phyloP scores from a whole-genome alignment of 2,888 invertebrate species.

The Agelastica alni region DNA sequence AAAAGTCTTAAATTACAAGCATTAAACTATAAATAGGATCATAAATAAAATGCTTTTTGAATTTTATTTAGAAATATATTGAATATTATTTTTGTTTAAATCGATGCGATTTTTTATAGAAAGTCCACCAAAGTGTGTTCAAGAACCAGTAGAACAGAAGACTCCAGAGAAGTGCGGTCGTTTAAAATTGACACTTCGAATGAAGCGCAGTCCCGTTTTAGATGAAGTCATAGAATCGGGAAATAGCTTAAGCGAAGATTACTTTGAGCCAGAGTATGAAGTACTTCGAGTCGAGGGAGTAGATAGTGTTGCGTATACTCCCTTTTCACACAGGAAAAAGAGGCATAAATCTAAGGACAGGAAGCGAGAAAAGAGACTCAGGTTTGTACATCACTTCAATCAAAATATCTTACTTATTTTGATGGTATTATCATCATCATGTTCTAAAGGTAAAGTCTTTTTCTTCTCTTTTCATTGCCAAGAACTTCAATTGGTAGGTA shows the following conservation, averaged over 20 bases:
- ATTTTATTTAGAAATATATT: too few relatives aligned
- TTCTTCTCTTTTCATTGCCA: too few relatives aligned
- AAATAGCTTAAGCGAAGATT: constrained; percentile 68
- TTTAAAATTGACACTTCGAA: constrained; percentile 79
- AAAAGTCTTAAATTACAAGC: too few relatives aligned
- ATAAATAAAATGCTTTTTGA: too few relatives aligned
- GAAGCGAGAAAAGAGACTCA: constrained; percentile 49
- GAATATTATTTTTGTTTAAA: too few relatives aligned
- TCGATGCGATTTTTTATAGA: constrained; percentile 7
- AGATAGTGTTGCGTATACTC: constrained; percentile 49
- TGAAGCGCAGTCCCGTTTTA: constrained; percentile 84
- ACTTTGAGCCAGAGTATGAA: constrained; percentile 79
- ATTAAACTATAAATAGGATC: too few relatives aligned
- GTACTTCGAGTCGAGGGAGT: constrained; percentile 78
- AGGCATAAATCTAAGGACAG: constrained; percentile 64
- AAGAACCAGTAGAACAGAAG: constrained; percentile 38
- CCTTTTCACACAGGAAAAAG: constrained; percentile 64
- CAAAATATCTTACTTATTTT: too few relatives aligned
- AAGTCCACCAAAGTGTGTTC: constrained; percentile 40
- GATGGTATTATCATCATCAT: too few relatives aligned
- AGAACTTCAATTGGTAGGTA: too few relatives aligned
- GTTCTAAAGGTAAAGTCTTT: too few relatives aligned
- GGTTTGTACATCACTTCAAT: too few relatives aligned
- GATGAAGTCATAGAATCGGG: constrained; percentile 86
- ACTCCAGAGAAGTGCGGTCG: constrained; percentile 56